Conservation (phyloP, 2,797 vertebrate genomes). For the Pseudopleuronectes americanus region DNA sequence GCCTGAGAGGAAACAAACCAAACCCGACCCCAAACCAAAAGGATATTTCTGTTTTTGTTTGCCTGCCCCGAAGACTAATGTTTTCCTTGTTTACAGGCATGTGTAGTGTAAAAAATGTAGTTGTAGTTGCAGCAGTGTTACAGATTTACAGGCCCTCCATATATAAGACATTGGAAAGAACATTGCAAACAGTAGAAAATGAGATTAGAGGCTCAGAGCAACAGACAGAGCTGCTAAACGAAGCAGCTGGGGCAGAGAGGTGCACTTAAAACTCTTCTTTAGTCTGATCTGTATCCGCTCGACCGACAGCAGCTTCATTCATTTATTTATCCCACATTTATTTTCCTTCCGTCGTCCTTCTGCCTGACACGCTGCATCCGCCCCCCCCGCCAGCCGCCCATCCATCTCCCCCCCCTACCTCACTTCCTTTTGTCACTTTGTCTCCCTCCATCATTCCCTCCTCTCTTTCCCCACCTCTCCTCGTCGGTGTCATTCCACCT, state of each 20-base stretch:
- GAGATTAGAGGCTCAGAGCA: conserved; percentile 1
- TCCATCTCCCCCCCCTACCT: neutral
- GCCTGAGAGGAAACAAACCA: too few species aligned
- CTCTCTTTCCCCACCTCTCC: neutral
- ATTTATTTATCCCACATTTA: conserved; percentile 53
- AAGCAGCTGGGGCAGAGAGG: conserved; percentile 14
- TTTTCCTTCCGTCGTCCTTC: conserved; percentile 46
- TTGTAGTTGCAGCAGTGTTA: too few species aligned
- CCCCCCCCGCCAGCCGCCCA: conserved; percentile 24
- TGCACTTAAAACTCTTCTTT: conserved; percentile 34
- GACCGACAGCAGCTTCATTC: conserved; percentile 57
- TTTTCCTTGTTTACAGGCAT: too few species aligned
- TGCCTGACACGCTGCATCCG: conserved; percentile 45
- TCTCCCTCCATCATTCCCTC: neutral
- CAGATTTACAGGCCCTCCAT: too few species aligned
- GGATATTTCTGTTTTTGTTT: too few species aligned
- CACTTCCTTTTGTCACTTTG: conserved; percentile 3
- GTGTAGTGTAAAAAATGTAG: too few species aligned
- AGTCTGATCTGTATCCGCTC: conserved; percentile 50
- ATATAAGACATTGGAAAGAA: neutral
- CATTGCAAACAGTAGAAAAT: conserved; percentile 2
- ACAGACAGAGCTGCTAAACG: conserved; percentile 8
- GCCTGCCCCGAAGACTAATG: too few species aligned
- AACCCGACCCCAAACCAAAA: too few species aligned
- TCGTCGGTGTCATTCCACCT: conserved; percentile 8